phyloP scores from a whole-genome alignment of 1,140 invertebrate species.

The Cyclina sinensis region DNA sequence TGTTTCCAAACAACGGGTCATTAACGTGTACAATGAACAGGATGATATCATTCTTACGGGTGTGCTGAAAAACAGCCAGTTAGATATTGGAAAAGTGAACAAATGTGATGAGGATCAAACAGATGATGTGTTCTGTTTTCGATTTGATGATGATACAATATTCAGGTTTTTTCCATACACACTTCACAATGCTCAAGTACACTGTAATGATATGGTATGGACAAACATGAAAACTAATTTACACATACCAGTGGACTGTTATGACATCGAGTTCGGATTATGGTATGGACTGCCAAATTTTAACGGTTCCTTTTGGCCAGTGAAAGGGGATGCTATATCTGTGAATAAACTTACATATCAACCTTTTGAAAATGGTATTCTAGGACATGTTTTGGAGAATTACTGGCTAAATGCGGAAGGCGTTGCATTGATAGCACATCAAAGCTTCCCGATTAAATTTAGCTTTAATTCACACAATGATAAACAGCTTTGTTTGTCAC shows the following conservation, averaged over 20 bases:
- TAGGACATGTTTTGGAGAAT: conserved; percentile 67
- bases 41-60: conserved; percentile 61
- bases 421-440: conserved; percentile 72
- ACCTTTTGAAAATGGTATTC: not conserved
- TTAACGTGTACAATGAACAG: conserved; percentile 61
- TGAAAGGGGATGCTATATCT: not conserved
- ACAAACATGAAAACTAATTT: conserved; percentile 14
- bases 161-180: conserved; percentile 46
- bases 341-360: conserved; percentile 31
- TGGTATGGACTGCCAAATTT: conserved; percentile 65
- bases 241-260: conserved; percentile 48
- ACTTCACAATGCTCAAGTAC: conserved; percentile 13
- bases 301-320: conserved; percentile 59
- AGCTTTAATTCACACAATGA: conserved; percentile 56
- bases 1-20: conserved; percentile 45
- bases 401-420: conserved; percentile 79
- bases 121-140: conserved; percentile 46
- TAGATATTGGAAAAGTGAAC: conserved; percentile 24
- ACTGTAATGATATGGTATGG: conserved; percentile 64
- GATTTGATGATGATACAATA: conserved; percentile 43
- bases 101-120: conserved; percentile 54
- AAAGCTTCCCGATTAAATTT: conserved; percentile 72
- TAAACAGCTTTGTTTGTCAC: conserved; percentile 51
- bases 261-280: conserved; percentile 43
- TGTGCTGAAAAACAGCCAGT: conserved; percentile 14